A percentile compares a stretch with the other conserved stretches of the same genome.
phyloP scores from a whole-genome alignment of 1,140 invertebrate genomes.

The Cheumatopsyche charites region DNA sequence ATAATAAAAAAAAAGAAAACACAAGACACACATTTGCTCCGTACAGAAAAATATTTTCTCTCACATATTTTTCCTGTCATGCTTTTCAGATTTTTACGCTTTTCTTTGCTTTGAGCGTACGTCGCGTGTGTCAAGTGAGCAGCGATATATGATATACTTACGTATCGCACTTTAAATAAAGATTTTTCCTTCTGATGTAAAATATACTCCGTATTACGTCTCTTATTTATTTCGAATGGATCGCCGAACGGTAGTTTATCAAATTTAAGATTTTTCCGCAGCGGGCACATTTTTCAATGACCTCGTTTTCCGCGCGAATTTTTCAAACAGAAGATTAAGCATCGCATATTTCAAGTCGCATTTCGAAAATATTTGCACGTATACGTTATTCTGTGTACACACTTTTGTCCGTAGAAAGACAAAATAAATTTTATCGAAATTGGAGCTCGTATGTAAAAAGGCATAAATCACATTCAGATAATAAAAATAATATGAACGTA shows the following conservation, averaged over 20 bases:
- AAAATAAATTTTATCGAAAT: slow-evolving; percentile 14
- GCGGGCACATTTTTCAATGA: slow-evolving; percentile 13
- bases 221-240: too few relatives aligned
- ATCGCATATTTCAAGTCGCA: slow-evolving; percentile 23
- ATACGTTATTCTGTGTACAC: neutral
- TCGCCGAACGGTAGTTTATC: too few relatives aligned
- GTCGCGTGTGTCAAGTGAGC: slow-evolving; percentile 21
- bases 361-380: slow-evolving; percentile 28
- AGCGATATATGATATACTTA: neutral
- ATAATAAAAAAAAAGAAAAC: neutral
- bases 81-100: slow-evolving; percentile 4
- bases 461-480: neutral
- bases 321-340: slow-evolving; percentile 29
- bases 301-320: slow-evolving; percentile 21
- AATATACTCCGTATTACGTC: too few relatives aligned
- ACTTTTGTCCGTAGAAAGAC: slow-evolving; percentile 3
- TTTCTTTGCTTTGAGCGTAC: slow-evolving; percentile 24
- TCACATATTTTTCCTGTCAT: slow-evolving; percentile 26
- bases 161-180: slow-evolving; percentile 18
- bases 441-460: neutral
- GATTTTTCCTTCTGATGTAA: neutral
- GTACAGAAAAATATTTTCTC: slow-evolving; percentile 30
- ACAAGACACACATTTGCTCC: neutral
- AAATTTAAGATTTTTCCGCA: too few relatives aligned
- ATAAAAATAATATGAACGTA: neutral